A percentile compares a stretch with the other conserved stretches of the same genome.
Evolutionary conservation across 2,888 invertebrate species (phyloP).

Genomic region (Vannuccia rotundouncinata): DNA sequence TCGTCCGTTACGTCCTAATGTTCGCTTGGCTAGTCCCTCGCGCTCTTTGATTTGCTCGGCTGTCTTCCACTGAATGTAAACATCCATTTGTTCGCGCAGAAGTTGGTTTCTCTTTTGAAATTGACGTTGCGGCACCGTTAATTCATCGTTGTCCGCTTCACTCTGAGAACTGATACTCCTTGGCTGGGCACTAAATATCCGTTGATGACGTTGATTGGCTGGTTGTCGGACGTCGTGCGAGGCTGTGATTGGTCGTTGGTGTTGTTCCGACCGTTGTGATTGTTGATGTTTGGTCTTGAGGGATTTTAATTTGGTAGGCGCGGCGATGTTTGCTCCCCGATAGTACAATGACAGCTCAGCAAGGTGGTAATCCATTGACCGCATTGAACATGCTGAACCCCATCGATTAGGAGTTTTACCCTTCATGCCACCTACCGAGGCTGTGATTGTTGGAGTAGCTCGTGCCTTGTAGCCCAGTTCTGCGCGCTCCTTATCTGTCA

Average conservation of each 20-base stretch:
- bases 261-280: background rate
- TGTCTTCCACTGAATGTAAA: constrained; percentile 31
- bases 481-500: background rate
- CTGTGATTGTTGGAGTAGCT: background rate
- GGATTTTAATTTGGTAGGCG: background rate
- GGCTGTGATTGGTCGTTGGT: background rate
- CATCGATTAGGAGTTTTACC: background rate
- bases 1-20: background rate
- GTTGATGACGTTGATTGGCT: background rate
- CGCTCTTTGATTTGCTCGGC: constrained; percentile 18
- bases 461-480: background rate
- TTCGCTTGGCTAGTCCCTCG: background rate
- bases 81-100: constrained; percentile 29
- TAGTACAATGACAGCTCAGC: constrained; percentile 29
- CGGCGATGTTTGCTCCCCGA: constrained; percentile 9
- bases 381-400: background rate
- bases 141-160: background rate
- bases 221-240: background rate
- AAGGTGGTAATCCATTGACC: constrained; percentile 32
- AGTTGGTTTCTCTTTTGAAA: constrained; percentile 31
- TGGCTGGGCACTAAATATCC: background rate
- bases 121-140: background rate
- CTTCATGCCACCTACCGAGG: background rate
- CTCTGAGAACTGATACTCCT: background rate
- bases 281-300: background rate